Base-by-base conservation (phyloP, 2,888 invertebrate species). In the Melieria picta region DNA sequence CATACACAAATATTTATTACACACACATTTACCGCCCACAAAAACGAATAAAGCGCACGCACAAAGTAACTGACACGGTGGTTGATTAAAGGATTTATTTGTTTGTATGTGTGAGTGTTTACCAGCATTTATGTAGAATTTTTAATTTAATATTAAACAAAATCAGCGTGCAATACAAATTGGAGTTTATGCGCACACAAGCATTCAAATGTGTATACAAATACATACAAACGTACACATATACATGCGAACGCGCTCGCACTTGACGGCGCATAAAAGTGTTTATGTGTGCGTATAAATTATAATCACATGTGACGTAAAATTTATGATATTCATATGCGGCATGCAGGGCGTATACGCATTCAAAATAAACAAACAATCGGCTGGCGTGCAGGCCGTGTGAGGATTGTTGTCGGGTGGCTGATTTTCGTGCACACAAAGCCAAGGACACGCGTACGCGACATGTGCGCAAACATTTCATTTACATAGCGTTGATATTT, bases 231-330 rank as follows among this genome's bases (percentile, higher is more conserved):
- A 13, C 68, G 50, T 45, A 10, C 52, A 66, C 11, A 65, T 45
- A 57, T n/a, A 68, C 63, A 62, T 48, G 61, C 9, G 65, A 50
- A 30, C 30, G 30, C 2, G 3, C 30, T 30, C 30, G 30, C 30
- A 30, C 30, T 30, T 30, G 30, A 30, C 30, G 30, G 30, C 30
- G 30, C 30, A 30, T 30, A 30, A 30, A 30, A 30, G 30, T 30
- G 30, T 30, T 57, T 46, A 72, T 57, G 68, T 61, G 45, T 74
- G 63, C 55, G 48, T 47, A 55, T 11, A 13, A 43, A 64, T 57
- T 62, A 47, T 62, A 45, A 43, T 45, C 9, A 62, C 11, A 9
- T 62, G 45, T 47, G 13, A 13, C 47, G 13, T 43, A 62, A 43
- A 45, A 62, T 16, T 58, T 58, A 6, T 56, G 4, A n/a, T 72